A percentile compares a stretch with the other conserved stretches of the same genome.
Conservation (phyloP, 2,113 vertebrate species). For the Calyptomena viridis region DNA sequence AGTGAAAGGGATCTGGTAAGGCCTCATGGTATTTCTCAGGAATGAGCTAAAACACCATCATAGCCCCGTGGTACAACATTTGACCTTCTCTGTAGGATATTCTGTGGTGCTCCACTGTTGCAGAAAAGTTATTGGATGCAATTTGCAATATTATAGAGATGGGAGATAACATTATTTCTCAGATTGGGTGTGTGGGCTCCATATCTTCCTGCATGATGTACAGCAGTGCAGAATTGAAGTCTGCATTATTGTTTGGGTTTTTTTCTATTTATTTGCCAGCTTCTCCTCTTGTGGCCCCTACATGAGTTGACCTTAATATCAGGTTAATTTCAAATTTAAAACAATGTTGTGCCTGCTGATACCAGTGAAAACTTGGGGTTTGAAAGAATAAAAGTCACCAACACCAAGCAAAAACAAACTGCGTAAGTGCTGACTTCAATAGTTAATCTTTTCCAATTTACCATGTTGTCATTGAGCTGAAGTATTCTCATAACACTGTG, state of each 20-base stretch:
- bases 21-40: neutral
- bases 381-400: neutral
- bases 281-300: neutral
- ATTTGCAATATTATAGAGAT: neutral
- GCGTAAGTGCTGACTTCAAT: neutral
- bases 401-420: neutral
- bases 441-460: conserved; percentile 50
- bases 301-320: neutral
- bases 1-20: neutral
- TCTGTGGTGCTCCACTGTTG: neutral
- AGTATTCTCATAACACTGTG: conserved; percentile 42
- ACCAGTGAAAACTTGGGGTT: neutral
- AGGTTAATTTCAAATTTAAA: neutral
- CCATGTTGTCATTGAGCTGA: conserved; percentile 28
- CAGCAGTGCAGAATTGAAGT: neutral
- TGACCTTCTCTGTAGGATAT: neutral
- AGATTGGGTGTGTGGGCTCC: neutral
- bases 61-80: neutral
- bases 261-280: rapidly evolving
- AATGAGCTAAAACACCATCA: neutral
- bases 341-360: rapidly evolving
- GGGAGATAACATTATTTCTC: neutral
- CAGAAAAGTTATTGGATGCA: neutral
- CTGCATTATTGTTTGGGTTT: neutral
- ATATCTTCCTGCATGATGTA: neutral